phyloP scores from a whole-genome alignment of 2,113 vertebrate genomes.

The Pyxicephalus adspersus region DNA sequence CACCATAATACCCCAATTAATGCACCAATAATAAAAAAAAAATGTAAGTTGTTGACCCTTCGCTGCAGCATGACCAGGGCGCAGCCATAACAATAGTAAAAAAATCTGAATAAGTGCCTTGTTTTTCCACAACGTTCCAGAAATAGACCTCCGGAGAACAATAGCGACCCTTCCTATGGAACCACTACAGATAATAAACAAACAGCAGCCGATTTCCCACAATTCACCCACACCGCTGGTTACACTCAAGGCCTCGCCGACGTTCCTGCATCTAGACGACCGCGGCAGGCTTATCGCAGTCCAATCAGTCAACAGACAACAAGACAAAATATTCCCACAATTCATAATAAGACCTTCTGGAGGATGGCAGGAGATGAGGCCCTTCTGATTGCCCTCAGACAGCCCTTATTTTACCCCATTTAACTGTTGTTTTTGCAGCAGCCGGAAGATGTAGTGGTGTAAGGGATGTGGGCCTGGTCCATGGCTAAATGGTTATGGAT shows the following conservation, averaged over 20 bases:
- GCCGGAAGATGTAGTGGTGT: no score
- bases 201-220: not conserved
- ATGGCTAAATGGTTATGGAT: no score
- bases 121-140: slow-evolving; percentile 18
- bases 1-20: no score
- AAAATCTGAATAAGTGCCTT: slow-evolving; percentile 23
- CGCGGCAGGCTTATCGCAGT: not conserved
- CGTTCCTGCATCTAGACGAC: not conserved
- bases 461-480: no score
- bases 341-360: slow-evolving; percentile 13
- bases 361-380: no score
- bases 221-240: not conserved
- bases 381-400: no score
- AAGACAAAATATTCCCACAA: not conserved
- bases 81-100: slow-evolving; percentile 15
- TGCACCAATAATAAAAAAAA: no score
- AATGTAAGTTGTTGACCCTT: no score
- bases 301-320: not conserved
- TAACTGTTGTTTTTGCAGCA: no score
- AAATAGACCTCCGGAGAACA: slow-evolving; percentile 43
- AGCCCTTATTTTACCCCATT: no score
- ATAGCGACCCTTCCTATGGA: slow-evolving; percentile 44
- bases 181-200: slow-evolving; percentile 21
- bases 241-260: not conserved
- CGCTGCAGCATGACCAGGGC: no score